phyloP scores from a whole-genome alignment of 2,888 invertebrate species.

The Lamellibrachia satsuma region DNA sequence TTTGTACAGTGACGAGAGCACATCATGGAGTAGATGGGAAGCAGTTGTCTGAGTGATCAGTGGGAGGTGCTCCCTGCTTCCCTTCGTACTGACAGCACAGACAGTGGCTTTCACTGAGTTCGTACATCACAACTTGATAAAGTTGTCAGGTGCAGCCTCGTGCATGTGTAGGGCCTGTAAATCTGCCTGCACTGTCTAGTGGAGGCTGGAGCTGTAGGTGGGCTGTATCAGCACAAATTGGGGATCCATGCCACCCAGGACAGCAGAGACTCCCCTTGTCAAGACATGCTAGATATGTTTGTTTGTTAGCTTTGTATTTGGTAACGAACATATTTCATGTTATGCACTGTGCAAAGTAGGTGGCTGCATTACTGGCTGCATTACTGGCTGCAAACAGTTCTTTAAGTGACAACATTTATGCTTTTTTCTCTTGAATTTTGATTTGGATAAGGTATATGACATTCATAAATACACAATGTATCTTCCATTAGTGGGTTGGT shows the following conservation, averaged over 20 bases:
- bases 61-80: not conserved
- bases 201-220: not conserved
- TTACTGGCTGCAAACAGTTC: too few species aligned
- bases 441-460: too few species aligned
- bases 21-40: too few species aligned
- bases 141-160: not conserved
- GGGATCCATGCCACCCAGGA: not conserved
- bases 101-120: not conserved
- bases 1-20: too few species aligned
- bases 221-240: too few species aligned
- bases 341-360: not conserved
- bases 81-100: not conserved
- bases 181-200: not conserved
- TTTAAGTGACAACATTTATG: too few species aligned
- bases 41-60: not conserved
- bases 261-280: not conserved
- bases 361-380: too few species aligned
- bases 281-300: not conserved
- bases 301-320: not conserved
- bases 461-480: too few species aligned
- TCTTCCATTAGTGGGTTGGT: too few species aligned
- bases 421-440: too few species aligned
- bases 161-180: not conserved
- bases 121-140: constrained; percentile 11
- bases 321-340: not conserved